Percentiles rank a stretch among this genome's conserved stretches.
Evolutionary conservation across 2,888 invertebrate species (phyloP).

Genomic region (Mantis religiosa): DNA sequence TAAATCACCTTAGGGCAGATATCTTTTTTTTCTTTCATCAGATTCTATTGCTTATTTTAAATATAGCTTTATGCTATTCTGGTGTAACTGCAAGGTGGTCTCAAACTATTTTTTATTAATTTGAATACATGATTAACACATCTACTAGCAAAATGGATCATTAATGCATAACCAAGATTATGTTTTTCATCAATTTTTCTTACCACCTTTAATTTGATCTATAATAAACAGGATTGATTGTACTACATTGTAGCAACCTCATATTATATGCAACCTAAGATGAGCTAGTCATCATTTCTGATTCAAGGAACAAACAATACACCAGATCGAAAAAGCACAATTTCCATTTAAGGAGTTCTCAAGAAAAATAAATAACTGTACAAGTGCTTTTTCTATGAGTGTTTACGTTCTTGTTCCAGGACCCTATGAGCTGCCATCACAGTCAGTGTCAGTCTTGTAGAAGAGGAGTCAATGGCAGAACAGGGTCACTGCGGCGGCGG

Average conservation of each 20-base stretch:
- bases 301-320: background rate
- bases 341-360: conserved; percentile 26
- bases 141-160: background rate
- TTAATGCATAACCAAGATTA: background rate
- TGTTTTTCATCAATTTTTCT: background rate
- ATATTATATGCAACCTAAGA: background rate
- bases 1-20: conserved; percentile 19
- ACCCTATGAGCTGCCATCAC: background rate
- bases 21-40: background rate
- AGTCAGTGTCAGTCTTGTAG: background rate
- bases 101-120: background rate
- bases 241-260: background rate
- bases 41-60: conserved; percentile 1
- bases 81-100: background rate
- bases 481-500: background rate
- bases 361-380: conserved; percentile 32
- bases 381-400: conserved; percentile 22
- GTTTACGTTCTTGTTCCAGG: background rate
- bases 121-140: background rate
- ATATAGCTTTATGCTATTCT: background rate
- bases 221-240: background rate
- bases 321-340: conserved; percentile 18
- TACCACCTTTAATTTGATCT: background rate
- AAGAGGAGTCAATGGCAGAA: background rate
- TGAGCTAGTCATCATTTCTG: background rate